phyloP scores from a whole-genome alignment of 1,140 invertebrate species.

The Listronotus oregonensis region DNA sequence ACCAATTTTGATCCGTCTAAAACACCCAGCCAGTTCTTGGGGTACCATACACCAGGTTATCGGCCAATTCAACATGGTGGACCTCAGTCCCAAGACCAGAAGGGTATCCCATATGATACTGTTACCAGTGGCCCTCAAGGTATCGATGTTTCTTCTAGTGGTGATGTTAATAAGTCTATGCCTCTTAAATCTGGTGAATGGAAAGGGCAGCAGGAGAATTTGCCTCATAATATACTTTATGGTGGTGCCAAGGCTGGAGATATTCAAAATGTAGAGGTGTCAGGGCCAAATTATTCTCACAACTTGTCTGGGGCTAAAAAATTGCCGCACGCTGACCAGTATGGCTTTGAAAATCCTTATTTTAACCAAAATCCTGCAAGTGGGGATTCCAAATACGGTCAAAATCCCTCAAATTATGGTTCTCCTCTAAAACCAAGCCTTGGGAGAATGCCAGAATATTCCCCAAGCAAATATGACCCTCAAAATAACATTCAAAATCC shows the following conservation, averaged over 20 bases:
- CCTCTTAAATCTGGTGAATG: neutral
- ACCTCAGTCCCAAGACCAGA: neutral
- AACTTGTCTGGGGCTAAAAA: neutral
- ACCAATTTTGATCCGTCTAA: slow-evolving; percentile 35
- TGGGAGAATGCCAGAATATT: slow-evolving; percentile 22
- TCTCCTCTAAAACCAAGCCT: too few species aligned
- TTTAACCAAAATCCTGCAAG: slow-evolving; percentile 20
- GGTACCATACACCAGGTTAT: slow-evolving; percentile 3
- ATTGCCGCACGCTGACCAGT: neutral
- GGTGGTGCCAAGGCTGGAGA: too few species aligned
- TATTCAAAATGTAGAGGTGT: too few species aligned
- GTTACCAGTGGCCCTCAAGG: neutral
- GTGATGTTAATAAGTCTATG: neutral
- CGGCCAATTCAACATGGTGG: neutral
- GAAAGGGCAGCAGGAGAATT: neutral
- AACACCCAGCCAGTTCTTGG: slow-evolving; percentile 34
- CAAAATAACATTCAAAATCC: slow-evolving; percentile 35
- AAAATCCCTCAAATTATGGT: neutral
- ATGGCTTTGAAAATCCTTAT: slow-evolving; percentile 30
- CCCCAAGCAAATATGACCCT: slow-evolving; percentile 24
- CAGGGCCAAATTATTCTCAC: neutral
- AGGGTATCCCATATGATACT: neutral
- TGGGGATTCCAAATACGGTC: slow-evolving; percentile 12
- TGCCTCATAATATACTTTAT: too few species aligned
- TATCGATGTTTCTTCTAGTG: neutral